Evolutionary conservation across 2,797 vertebrate species (phyloP).

Genomic region (Myotis planiceps): DNA sequence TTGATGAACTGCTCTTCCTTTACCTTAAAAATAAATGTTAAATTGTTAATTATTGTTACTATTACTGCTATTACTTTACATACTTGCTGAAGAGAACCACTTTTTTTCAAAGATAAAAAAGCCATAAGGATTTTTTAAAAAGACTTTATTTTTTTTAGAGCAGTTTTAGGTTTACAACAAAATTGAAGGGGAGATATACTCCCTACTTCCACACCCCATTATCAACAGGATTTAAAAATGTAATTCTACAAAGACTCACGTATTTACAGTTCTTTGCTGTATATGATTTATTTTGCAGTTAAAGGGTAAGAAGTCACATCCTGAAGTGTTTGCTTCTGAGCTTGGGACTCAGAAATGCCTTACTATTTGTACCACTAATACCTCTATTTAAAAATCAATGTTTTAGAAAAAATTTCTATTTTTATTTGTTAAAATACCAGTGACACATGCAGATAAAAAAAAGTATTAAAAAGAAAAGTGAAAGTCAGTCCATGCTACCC

Average conservation of each 20-base stretch:
- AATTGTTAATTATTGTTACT: neutral
- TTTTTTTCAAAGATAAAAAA: neutral
- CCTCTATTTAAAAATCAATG: neutral
- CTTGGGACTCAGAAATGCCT: neutral
- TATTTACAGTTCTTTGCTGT: neutral
- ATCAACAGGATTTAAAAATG: neutral
- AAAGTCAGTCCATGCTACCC: neutral
- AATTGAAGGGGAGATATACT: neutral
- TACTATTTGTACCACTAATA: neutral
- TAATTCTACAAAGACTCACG: neutral
- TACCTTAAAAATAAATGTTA: neutral
- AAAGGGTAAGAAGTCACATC: neutral
- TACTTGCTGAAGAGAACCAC: neutral
- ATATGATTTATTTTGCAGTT: neutral
- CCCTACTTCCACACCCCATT: too few relatives aligned
- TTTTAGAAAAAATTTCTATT: neutral
- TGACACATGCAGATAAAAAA: neutral
- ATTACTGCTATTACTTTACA: neutral
- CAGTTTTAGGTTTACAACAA: neutral
- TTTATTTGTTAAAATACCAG: slow-evolving; percentile 26
- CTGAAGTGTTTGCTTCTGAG: neutral
- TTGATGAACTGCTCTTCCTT: neutral
- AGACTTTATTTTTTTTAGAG: neutral
- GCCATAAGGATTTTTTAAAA: neutral
- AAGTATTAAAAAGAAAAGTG: neutral